Evolutionary conservation across 1,140 invertebrate genomes (phyloP).

Genomic region (Drosophila athabasca): DNA sequence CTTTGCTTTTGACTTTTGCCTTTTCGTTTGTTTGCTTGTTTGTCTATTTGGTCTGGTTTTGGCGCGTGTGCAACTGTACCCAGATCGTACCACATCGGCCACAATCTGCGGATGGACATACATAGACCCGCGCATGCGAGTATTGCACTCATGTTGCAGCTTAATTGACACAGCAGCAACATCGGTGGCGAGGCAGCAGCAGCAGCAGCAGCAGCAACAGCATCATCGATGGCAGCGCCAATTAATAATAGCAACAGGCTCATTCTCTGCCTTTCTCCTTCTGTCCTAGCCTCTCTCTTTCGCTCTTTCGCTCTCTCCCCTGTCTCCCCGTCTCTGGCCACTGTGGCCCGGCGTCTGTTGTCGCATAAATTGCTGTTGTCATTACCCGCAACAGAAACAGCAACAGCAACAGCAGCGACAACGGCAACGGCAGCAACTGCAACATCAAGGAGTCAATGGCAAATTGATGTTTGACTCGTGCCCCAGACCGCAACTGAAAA

Average conservation of each 20-base stretch:
- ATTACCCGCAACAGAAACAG: constrained; percentile 46
- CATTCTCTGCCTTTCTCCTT: constrained; percentile 3
- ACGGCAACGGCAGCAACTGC: neutral
- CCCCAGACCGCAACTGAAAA: constrained; percentile 35
- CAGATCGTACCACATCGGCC: constrained; percentile 39
- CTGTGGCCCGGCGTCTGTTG: constrained; percentile 10
- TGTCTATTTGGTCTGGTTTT: constrained; percentile 56
- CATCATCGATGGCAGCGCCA: constrained; percentile 20
- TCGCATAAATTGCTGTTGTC: constrained; percentile 70
- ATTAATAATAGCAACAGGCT: constrained; percentile 51
- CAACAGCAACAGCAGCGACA: constrained; percentile 32
- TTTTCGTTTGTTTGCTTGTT: constrained; percentile 18
- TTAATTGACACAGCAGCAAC: constrained; percentile 38
- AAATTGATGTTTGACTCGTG: constrained; percentile 77
- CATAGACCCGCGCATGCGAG: no score
- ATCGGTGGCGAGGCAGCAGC: neutral
- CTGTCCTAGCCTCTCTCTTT: constrained; percentile 2
- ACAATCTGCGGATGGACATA: no score
- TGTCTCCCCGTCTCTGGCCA: neutral
- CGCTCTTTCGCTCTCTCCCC: neutral
- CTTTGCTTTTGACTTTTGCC: no score
- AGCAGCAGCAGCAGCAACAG: constrained; percentile 6
- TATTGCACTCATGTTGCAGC: constrained; percentile 43
- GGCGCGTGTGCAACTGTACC: constrained; percentile 71
- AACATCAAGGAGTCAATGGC: constrained; percentile 46